Evolutionary conservation across 2,888 invertebrate genomes (phyloP).

Genomic region (Drosophila rubida): DNA sequence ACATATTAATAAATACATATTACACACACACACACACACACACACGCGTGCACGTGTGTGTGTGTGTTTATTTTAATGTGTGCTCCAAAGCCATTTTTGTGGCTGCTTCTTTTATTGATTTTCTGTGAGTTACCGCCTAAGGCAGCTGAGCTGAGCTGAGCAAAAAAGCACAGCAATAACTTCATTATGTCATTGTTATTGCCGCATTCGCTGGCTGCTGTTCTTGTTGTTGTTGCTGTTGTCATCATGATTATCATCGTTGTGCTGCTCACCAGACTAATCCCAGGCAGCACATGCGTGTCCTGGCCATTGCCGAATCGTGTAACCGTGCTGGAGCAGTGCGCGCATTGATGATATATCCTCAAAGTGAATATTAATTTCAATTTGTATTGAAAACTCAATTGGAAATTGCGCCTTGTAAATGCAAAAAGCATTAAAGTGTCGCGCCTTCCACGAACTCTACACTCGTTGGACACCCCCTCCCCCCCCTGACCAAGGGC

Average conservation of each 20-base stretch:
- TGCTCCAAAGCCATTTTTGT: conserved; percentile 48
- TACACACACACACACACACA: not conserved
- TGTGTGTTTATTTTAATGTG: conserved; percentile 20
- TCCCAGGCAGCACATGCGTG: conserved; percentile 41
- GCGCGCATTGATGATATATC: conserved; percentile 37
- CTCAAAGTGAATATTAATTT: conserved; percentile 73
- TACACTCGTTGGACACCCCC: not conserved
- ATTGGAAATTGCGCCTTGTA: conserved; percentile 43
- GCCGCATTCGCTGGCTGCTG: conserved; percentile 6
- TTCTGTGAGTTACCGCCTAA: conserved; percentile 41
- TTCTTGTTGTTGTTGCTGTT: conserved; percentile 29
- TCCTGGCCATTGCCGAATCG: conserved; percentile 18
- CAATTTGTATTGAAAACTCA: conserved; percentile 61
- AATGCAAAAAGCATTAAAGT: conserved; percentile 32
- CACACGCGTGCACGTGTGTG: not conserved
- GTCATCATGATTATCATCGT: conserved; percentile 13
- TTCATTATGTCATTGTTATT: conserved; percentile 18
- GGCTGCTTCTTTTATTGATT: conserved; percentile 54
- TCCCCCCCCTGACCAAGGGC: conserved; percentile 7
- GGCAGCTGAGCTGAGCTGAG: conserved; percentile 14
- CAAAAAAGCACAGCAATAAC: conserved; percentile 15
- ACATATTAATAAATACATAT: conserved; percentile 4
- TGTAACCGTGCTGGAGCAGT: conserved; percentile 12
- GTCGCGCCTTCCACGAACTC: conserved; percentile 3
- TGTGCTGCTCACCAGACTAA: conserved; percentile 33